phyloP scores from a whole-genome alignment of 2,888 invertebrate genomes.

The Magallana nippona region DNA sequence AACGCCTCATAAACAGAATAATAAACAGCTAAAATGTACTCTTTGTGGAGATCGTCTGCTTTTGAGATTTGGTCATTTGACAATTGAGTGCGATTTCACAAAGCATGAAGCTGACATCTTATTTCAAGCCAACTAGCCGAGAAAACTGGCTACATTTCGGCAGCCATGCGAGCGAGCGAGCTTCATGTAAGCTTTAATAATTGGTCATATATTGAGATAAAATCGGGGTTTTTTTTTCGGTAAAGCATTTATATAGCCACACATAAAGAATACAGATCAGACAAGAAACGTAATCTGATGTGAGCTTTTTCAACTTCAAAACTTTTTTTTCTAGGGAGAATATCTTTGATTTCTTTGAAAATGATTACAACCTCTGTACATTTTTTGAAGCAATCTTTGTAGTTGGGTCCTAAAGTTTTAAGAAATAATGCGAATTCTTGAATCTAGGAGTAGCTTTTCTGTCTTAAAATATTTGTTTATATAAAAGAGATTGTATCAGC shows the following conservation, averaged over 20 bases:
- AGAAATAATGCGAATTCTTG: constrained; percentile 15
- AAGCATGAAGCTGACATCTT: constrained; percentile 52
- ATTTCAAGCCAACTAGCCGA: not conserved
- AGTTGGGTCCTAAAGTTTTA: not conserved
- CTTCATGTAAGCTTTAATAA: constrained; percentile 19
- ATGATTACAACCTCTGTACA: not conserved
- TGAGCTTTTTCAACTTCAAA: constrained; percentile 7
- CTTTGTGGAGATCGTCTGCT: constrained; percentile 42
- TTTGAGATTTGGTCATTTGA: constrained; percentile 44
- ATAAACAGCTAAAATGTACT: constrained; percentile 48
- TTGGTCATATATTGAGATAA: constrained; percentile 23
- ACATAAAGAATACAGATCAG: constrained; percentile 12
- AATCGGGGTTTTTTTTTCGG: not conserved
- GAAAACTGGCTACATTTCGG: not conserved
- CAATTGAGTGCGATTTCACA: constrained; percentile 49
- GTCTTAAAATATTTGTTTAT: constrained; percentile 26
- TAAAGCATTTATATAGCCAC: constrained; percentile 25
- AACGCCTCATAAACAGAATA: constrained; percentile 47
- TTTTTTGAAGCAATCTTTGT: not conserved
- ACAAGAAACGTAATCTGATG: constrained; percentile 13
- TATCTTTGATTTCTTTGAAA: constrained; percentile 25
- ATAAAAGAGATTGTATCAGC: constrained; percentile 15
- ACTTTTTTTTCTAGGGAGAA: not conserved
- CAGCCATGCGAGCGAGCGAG: not conserved
- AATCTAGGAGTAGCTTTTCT: constrained; percentile 18